Percentiles rank a stretch among this genome's conserved stretches.
Conservation (phyloP, 2,113 vertebrate species). For the Spheniscus mendiculus region DNA sequence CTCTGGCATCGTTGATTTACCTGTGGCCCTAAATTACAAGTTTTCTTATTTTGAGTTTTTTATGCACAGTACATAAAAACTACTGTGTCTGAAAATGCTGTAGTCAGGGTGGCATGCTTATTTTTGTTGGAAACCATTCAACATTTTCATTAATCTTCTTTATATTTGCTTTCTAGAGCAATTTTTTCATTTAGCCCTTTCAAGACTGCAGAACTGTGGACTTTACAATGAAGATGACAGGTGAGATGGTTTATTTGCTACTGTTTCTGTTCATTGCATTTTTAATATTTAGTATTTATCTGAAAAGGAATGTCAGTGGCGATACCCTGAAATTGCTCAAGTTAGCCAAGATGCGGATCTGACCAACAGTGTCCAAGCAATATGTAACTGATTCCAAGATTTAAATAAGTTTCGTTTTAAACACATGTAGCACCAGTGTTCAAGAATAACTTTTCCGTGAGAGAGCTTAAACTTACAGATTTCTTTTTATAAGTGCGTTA, state of each 20-base stretch:
- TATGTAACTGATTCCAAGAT: background rate
- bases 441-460: background rate
- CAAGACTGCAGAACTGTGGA: conserved; percentile 72
- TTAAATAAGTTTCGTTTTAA: background rate
- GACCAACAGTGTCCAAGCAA: background rate
- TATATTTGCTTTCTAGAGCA: conserved; percentile 65
- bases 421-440: background rate
- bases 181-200: conserved; percentile 72
- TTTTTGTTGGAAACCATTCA: background rate
- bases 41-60: background rate
- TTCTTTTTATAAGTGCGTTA: background rate
- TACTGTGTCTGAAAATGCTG: background rate
- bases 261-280: background rate
- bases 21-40: background rate
- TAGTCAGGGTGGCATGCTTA: background rate
- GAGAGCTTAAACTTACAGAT: background rate
- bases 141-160: background rate
- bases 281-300: background rate
- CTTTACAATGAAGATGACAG: conserved; percentile 55
- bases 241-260: conserved; percentile 63
- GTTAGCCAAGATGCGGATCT: background rate
- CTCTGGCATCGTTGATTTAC: background rate
- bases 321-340: background rate
- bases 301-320: background rate
- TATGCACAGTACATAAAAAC: background rate